These are phyloP conservation scores for Vesta saturnalis DNA, from an alignment of 2,888 invertebrate species.

Conservation along the genomic window DNA sequence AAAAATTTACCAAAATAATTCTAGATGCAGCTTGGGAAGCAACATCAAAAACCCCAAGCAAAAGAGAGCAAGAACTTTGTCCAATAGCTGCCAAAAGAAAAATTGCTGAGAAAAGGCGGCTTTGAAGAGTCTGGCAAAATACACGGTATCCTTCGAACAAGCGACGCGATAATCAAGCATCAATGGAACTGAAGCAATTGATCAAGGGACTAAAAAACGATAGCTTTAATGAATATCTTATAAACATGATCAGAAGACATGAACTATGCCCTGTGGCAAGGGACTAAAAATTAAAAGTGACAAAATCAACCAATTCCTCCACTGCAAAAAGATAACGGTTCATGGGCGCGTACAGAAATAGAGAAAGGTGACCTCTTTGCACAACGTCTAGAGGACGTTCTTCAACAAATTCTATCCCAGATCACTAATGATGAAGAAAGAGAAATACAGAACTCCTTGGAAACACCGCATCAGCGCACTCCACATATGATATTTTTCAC, in stretches of 20 bases:
- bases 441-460: not conserved
- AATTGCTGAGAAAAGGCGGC: constrained; percentile 8
- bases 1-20: constrained; percentile 9
- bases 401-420: not conserved
- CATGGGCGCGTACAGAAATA: not conserved
- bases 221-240: not conserved
- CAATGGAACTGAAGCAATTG: too few species aligned
- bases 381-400: not conserved
- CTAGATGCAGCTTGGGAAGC: constrained; percentile 12
- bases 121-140: not conserved
- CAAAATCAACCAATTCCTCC: too few species aligned
- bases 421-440: too few species aligned
- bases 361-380: not conserved
- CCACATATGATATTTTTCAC: not conserved
- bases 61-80: not conserved
- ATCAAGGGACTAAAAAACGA: not conserved
- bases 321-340: not conserved
- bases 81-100: constrained; percentile 12
- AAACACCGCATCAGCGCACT: not conserved
- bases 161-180: not conserved
- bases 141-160: not conserved
- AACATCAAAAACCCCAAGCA: constrained; percentile 3
- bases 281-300: not conserved
- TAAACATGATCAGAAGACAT: not conserved
- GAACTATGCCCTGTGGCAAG: too few species aligned